Conservation (phyloP, 2,113 vertebrate genomes). For the Hemicordylus capensis region DNA sequence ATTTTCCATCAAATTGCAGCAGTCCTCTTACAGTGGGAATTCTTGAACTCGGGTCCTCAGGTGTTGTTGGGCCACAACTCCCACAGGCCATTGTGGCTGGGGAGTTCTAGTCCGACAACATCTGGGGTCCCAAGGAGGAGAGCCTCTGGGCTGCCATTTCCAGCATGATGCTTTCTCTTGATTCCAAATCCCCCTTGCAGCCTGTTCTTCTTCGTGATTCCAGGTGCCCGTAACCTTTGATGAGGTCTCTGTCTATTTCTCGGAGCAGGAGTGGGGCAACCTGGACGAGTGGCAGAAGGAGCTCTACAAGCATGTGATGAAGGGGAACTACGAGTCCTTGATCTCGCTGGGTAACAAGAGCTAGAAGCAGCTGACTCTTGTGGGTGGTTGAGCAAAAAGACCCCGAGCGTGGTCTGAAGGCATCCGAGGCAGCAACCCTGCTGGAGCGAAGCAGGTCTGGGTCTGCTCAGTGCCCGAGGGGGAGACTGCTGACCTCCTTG, state of each 20-base stretch:
- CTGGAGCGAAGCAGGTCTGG: not conserved
- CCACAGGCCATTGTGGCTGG: too few species aligned
- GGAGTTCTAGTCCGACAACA: too few species aligned
- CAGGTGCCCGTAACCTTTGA: conserved; percentile 32
- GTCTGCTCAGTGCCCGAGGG: too few species aligned
- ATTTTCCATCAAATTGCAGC: not conserved
- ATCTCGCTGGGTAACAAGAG: conserved; percentile 60
- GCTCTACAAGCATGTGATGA: conserved; percentile 61
- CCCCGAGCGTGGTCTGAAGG: not conserved
- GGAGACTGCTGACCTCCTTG: too few species aligned
- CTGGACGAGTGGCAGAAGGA: conserved; percentile 72
- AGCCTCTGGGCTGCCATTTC: not conserved
- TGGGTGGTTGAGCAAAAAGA: too few species aligned
- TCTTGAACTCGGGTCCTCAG: too few species aligned
- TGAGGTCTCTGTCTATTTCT: conserved; percentile 31
- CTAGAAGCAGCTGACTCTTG: accelerated
- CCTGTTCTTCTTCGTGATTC: conserved; percentile 1
- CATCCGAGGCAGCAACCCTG: not conserved
- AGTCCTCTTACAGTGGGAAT: not conserved
- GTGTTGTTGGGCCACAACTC: too few species aligned
- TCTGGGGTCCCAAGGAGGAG: too few species aligned
- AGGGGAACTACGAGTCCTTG: conserved; percentile 58
- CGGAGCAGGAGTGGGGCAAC: conserved; percentile 59
- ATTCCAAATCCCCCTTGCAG: accelerated
- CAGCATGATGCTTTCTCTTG: accelerated